These are phyloP conservation scores for Pogonomyrmex californicus DNA, from an alignment of 1,140 invertebrate species.

Conservation along the genomic window DNA sequence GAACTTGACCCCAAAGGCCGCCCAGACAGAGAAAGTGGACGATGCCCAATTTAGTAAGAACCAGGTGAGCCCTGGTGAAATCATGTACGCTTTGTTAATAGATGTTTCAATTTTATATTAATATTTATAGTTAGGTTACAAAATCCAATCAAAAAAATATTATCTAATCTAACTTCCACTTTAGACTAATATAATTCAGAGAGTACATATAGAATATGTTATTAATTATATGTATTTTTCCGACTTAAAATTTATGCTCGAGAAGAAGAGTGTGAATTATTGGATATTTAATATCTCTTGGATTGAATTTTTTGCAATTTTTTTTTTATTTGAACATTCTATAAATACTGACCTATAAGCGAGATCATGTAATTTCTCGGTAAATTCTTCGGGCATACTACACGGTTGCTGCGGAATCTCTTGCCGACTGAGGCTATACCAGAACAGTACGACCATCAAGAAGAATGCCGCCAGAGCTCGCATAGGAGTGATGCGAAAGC, in stretches of 20 bases:
- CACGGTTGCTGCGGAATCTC: conserved; percentile 78
- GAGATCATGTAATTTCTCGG: conserved; percentile 80
- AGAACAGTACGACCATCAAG: conserved; percentile 77
- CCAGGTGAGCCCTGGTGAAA: conserved; percentile 78
- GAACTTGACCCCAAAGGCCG: conserved; percentile 83
- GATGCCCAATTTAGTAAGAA: conserved; percentile 79
- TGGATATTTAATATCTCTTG: not conserved
- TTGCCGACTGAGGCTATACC: conserved; percentile 80
- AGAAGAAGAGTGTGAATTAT: not conserved
- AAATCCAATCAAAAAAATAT: not conserved
- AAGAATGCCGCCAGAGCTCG: conserved; percentile 78
- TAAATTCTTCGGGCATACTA: conserved; percentile 81
- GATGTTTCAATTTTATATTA: not conserved
- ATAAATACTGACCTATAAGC: conserved; percentile 75
- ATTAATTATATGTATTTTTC: not conserved
- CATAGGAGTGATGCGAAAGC: conserved; percentile 81
- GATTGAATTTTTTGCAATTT: not conserved
- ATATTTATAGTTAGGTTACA: not conserved
- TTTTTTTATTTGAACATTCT: not conserved
- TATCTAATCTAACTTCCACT: not conserved
- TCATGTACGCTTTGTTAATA: not conserved
- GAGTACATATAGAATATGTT: not conserved
- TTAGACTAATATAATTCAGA: not conserved
- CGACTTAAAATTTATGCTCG: not conserved
- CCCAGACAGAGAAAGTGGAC: conserved; percentile 84